Conservation (phyloP, 2,888 invertebrate species). For the Axea sp. region DNA sequence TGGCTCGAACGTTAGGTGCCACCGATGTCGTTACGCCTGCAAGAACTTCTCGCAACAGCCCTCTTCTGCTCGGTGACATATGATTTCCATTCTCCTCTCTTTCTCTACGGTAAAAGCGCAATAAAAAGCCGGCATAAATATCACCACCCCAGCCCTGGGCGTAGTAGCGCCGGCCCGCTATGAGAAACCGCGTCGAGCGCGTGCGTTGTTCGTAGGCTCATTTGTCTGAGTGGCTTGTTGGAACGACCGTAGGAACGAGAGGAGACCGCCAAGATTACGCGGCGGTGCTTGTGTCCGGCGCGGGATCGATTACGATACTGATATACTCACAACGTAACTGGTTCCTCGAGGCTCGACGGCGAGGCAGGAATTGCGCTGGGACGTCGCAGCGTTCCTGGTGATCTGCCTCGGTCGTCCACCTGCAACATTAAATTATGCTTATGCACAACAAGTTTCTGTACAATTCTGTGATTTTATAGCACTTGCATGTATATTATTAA, state of each 20-base stretch:
- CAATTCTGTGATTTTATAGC: too few species aligned
- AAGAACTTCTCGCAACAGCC: slow-evolving; percentile 70
- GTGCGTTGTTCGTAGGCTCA: slow-evolving; percentile 69
- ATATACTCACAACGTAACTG: slow-evolving; percentile 77
- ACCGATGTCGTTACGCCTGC: slow-evolving; percentile 69
- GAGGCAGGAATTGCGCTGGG: slow-evolving; percentile 71
- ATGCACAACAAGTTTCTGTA: too few species aligned
- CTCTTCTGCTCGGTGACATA: slow-evolving; percentile 72
- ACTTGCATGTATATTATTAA: too few species aligned
- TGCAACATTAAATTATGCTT: slow-evolving; percentile 65
- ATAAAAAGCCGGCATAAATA: slow-evolving; percentile 79
- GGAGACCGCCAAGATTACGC: slow-evolving; percentile 64
- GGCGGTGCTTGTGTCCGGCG: slow-evolving; percentile 36
- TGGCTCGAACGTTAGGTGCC: slow-evolving; percentile 70
- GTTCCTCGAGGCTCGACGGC: slow-evolving; percentile 77
- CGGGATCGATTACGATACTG: slow-evolving; percentile 54
- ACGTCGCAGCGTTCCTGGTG: slow-evolving; percentile 76
- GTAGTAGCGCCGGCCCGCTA: slow-evolving; percentile 68
- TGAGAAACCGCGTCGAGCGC: slow-evolving; percentile 62
- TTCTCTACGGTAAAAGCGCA: slow-evolving; percentile 73
- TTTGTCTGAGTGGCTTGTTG: slow-evolving; percentile 79
- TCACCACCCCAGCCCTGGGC: slow-evolving; percentile 65
- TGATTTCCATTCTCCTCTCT: slow-evolving; percentile 77
- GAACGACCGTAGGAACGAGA: slow-evolving; percentile 59
- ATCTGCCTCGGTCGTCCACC: slow-evolving; percentile 78